Percentiles rank a stretch among this genome's conserved stretches.
Evolutionary conservation across 2,888 invertebrate genomes (phyloP).

Genomic region (Nemapogon koenigi): DNA sequence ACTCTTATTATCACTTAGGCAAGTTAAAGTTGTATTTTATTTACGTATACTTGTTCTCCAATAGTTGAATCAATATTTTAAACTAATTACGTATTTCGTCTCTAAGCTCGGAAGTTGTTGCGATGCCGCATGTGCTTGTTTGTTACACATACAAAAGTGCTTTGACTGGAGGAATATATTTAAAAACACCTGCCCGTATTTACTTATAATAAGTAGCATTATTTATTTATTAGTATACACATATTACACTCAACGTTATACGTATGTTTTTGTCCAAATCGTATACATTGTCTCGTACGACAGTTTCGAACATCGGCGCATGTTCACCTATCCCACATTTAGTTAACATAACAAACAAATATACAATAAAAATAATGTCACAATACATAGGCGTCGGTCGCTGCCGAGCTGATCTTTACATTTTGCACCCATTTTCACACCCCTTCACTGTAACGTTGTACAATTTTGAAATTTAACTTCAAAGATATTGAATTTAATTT

Average conservation of each 20-base stretch:
- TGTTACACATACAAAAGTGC: neutral
- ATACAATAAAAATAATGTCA: neutral
- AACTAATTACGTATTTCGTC: constrained; percentile 46
- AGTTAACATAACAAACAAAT: neutral
- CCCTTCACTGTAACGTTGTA: constrained; percentile 51
- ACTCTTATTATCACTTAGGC: constrained; percentile 62
- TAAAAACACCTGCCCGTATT: constrained; percentile 28
- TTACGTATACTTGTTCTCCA: constrained; percentile 65
- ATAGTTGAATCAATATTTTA: constrained; percentile 42
- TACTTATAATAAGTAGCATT: constrained; percentile 36
- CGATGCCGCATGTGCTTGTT: neutral
- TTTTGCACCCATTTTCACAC: constrained; percentile 51
- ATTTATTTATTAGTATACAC: constrained; percentile 50
- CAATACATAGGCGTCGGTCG: constrained; percentile 5
- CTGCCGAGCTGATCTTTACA: constrained; percentile 15
- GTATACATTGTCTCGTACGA: constrained; percentile 63
- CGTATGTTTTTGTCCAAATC: constrained; percentile 56
- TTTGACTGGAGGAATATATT: neutral
- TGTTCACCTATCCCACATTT: constrained; percentile 29
- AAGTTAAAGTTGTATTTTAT: constrained; percentile 54
- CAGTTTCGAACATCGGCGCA: constrained; percentile 41
- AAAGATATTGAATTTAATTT: constrained; percentile 23
- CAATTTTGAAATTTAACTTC: constrained; percentile 25
- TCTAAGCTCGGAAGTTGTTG: constrained; percentile 45
- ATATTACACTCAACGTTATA: constrained; percentile 63